Conservation (phyloP, 92 coral and sea anemone genomes). For the Porites cylindrica region DNA sequence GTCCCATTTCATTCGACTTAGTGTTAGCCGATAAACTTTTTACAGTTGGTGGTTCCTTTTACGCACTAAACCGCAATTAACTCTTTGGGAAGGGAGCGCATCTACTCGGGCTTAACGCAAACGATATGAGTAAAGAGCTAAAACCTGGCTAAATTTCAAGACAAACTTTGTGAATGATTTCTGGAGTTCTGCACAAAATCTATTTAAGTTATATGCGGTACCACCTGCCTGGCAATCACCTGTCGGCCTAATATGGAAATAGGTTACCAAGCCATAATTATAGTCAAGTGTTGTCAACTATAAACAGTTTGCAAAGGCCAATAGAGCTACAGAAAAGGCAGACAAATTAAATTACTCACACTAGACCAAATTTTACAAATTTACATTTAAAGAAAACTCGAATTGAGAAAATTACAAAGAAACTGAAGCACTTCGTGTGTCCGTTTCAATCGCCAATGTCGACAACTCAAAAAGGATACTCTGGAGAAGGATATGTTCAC, state of each 20-base stretch:
- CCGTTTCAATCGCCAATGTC: not conserved
- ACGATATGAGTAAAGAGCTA: not conserved
- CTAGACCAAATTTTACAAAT: constrained; percentile 16
- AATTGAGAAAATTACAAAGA: not conserved
- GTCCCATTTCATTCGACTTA: constrained; percentile 6
- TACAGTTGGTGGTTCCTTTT: not conserved
- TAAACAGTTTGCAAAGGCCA: constrained; percentile 28
- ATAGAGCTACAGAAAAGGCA: constrained; percentile 29
- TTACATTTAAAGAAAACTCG: not conserved
- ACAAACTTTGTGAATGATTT: constrained; percentile 1
- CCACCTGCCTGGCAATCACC: constrained; percentile 47
- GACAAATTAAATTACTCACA: constrained; percentile 30
- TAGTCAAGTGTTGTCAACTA: constrained; percentile 23
- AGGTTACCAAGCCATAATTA: constrained; percentile 27
- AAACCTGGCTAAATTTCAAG: not conserved
- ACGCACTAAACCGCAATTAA: not conserved
- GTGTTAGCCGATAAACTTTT: not conserved
- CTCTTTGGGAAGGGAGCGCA: not conserved
- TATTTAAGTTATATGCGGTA: not conserved
- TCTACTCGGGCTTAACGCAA: not conserved
- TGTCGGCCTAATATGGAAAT: constrained; percentile 43
- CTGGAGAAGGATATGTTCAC: not conserved
- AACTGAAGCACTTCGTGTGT: not conserved
- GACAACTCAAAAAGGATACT: not conserved
- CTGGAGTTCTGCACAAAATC: constrained; percentile 13